Percentiles rank a stretch among this genome's conserved stretches.
Evolutionary conservation across 2,113 vertebrate species (phyloP).

Genomic region (Vidua macroura): DNA sequence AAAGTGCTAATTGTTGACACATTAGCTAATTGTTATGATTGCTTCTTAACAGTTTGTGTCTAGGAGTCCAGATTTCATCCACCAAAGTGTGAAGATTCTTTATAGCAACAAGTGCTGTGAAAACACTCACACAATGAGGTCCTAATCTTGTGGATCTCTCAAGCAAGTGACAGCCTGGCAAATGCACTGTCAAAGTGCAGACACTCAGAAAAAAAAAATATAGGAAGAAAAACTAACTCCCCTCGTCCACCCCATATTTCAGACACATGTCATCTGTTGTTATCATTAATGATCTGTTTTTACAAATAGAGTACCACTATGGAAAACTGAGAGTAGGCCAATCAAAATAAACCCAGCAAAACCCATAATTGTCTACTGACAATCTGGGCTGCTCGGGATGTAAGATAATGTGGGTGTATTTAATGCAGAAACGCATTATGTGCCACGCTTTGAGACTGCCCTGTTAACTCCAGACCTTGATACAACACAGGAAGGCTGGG

Average conservation of each 20-base stretch:
- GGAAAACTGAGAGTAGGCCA: conserved; percentile 87
- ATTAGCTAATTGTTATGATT: conserved; percentile 89
- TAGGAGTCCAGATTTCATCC: conserved; percentile 82
- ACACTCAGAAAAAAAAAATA: conserved; percentile 68
- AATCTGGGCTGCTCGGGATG: conserved; percentile 70
- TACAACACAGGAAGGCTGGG: background rate
- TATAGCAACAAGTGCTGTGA: conserved; percentile 77
- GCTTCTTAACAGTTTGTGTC: conserved; percentile 80
- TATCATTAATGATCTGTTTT: conserved; percentile 82
- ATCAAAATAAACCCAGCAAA: conserved; percentile 86
- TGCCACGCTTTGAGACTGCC: background rate
- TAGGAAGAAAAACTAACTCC: conserved; percentile 63
- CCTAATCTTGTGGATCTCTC: conserved; percentile 78
- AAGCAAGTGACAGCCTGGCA: conserved; percentile 73
- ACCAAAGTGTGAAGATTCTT: conserved; percentile 80
- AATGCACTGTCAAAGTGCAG: conserved; percentile 71
- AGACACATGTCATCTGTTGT: conserved; percentile 79
- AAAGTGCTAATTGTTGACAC: conserved; percentile 84
- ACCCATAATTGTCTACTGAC: conserved; percentile 82
- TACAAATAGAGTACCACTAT: conserved; percentile 84
- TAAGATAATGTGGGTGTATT: conserved; percentile 72
- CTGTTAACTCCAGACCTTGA: conserved; percentile 19
- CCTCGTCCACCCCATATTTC: conserved; percentile 75
- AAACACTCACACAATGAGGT: conserved; percentile 82
- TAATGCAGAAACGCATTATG: background rate